phyloP scores from a whole-genome alignment of 2,797 vertebrate genomes.

The Naso thynnoides region DNA sequence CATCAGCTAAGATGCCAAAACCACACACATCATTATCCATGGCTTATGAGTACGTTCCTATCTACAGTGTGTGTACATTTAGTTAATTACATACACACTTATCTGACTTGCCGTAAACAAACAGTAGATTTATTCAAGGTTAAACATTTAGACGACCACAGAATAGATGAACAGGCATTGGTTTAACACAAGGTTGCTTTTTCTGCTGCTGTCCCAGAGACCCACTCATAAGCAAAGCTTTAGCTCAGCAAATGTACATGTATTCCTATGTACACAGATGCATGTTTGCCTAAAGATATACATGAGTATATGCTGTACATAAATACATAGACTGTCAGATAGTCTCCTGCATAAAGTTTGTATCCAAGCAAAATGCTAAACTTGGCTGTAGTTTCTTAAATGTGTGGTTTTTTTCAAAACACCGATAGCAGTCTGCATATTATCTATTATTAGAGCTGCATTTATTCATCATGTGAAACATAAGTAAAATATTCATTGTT shows the following conservation, averaged over 20 bases:
- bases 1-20: constrained; percentile 23
- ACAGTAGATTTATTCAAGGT: constrained; percentile 82
- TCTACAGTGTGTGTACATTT: constrained; percentile 1
- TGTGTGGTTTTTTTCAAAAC: constrained; percentile 40
- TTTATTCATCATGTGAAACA: constrained; percentile 40
- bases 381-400: constrained; percentile 12
- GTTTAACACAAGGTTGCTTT: constrained; percentile 72
- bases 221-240: constrained; percentile 69
- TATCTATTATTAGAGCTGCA: constrained; percentile 44
- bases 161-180: constrained; percentile 84
- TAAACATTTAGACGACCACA: constrained; percentile 83
- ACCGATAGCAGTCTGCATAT: constrained; percentile 56
- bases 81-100: constrained; percentile 56
- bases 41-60: neutral
- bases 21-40: constrained; percentile 19
- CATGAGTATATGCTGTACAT: constrained; percentile 41
- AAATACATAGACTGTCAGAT: constrained; percentile 49
- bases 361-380: constrained; percentile 37
- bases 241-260: constrained; percentile 58
- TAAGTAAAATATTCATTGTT: constrained; percentile 7
- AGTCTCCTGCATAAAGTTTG: constrained; percentile 56
- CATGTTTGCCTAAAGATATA: constrained; percentile 37
- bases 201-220: constrained; percentile 72
- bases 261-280: constrained; percentile 48
- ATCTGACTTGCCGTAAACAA: constrained; percentile 76